A percentile compares a stretch with the other conserved stretches of the same genome.
Conservation (phyloP, 1,140 invertebrate genomes). For the Nautilus pompilius region DNA sequence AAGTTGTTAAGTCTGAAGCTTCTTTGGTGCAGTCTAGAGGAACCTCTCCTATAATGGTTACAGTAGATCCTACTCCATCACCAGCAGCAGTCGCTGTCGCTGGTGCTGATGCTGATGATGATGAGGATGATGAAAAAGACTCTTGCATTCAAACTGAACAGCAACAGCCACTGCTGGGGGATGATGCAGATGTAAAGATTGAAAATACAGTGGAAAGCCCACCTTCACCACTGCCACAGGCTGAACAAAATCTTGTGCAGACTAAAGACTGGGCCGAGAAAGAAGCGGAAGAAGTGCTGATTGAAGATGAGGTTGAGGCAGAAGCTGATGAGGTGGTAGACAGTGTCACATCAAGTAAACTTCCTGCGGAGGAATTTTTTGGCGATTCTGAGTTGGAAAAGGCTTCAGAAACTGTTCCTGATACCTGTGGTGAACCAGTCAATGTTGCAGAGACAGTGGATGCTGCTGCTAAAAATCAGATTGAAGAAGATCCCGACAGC, state of each 20-base stretch:
- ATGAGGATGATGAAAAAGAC: neutral
- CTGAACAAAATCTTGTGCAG: too few relatives aligned
- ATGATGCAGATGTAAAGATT: neutral
- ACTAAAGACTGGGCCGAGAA: too few relatives aligned
- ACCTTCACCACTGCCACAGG: too few relatives aligned
- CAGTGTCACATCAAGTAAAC: too few relatives aligned
- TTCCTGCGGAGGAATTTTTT: too few relatives aligned
- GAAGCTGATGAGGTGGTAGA: neutral
- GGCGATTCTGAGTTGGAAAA: too few relatives aligned
- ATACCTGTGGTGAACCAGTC: too few relatives aligned
- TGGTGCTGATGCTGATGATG: constrained; percentile 19
- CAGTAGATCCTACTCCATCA: constrained; percentile 5
- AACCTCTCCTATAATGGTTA: constrained; percentile 44
- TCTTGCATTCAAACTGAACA: neutral
- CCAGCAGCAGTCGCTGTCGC: constrained; percentile 47
- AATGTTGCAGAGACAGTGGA: too few relatives aligned
- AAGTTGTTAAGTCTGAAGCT: constrained; percentile 23
- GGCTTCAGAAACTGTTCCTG: too few relatives aligned
- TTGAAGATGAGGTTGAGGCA: too few relatives aligned
- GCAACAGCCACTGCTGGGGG: neutral
- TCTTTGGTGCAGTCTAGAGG: constrained; percentile 42
- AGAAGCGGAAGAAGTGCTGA: neutral
- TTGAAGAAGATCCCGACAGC: neutral
- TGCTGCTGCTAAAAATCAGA: too few relatives aligned
- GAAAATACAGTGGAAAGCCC: too few relatives aligned